Base-by-base conservation (phyloP, 2,888 invertebrate genomes). In the Lymantria dispar region DNA sequence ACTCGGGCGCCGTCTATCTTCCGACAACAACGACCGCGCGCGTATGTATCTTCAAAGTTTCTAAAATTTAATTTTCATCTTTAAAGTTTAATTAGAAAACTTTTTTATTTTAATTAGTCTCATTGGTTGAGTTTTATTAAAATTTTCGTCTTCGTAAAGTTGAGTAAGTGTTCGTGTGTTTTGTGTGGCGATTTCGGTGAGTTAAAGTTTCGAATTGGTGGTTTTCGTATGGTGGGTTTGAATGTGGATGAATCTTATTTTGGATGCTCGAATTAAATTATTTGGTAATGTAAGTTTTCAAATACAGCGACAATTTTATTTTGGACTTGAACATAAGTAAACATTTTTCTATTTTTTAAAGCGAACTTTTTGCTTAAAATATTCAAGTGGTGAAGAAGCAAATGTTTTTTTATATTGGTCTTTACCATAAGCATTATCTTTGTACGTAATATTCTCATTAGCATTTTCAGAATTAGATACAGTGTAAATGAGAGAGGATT, bases 21-120 rank as follows among this genome's bases (percentile, higher is more conserved):
- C 64, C 72, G 63, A 64, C 68, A 66, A 63, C 72, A 61, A 72
- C 75, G 66, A 85, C 79, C 86, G 86, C 87, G 86, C 83, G 87
- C 85, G 87, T 88, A 88, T 72, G 87, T 89, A 87, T 83, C 48
- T 38, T 56, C 51, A 59, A 67, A 67, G 62, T 66, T 56, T 61
- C 42, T 44, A 12, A 56, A 52, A 58, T 54, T 53, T 45, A 49
- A 46, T 52, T 66, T 64, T 51, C 53, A 62, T 64, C 36, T 63
- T 58, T 47, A 36, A 70, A 66, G 57, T 64, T 64, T 52, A 55
- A 59, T 63, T 59, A 8, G 50, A 52, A 60, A 65, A 50, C 10
- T 33, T 58, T 63, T n/a, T 3, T 14, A 38, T 49, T 47, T 41
- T 33, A 44, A 42, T 51, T 42, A 22, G 33, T 45, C 22, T 14